A percentile compares a stretch with the other conserved stretches of the same genome.
Evolutionary conservation across 2,113 vertebrate species (phyloP).

Genomic region (Ictalurus furcatus): DNA sequence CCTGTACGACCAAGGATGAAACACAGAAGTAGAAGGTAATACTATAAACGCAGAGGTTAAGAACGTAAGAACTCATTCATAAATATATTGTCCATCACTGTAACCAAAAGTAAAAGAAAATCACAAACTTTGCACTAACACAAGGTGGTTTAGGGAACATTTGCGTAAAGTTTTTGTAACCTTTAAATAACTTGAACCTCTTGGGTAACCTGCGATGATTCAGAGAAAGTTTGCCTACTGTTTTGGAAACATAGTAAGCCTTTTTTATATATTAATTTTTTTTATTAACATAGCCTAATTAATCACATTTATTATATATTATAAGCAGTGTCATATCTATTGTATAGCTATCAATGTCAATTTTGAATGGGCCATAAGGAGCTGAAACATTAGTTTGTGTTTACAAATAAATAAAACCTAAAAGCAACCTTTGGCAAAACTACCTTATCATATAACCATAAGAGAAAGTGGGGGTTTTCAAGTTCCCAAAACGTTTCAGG

Average conservation of each 20-base stretch:
- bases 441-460: not conserved
- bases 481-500: not conserved
- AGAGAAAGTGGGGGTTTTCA: not conserved
- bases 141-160: not conserved
- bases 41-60: not conserved
- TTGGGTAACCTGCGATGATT: not conserved
- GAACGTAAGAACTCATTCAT: not conserved
- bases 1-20: constrained; percentile 65
- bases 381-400: not conserved
- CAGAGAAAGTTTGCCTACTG: not conserved
- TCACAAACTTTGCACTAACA: not conserved
- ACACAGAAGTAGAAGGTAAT: not conserved
- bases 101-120: not conserved
- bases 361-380: not conserved
- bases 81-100: not conserved
- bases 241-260: not conserved
- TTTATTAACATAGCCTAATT: not conserved
- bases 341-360: not conserved
- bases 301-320: not conserved
- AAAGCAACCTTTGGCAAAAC: not conserved
- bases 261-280: no score
- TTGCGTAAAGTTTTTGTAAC: not conserved
- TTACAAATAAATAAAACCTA: not conserved
- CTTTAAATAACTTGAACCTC: not conserved
- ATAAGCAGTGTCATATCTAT: not conserved